Evolutionary conservation across 2,888 invertebrate species (phyloP).

Genomic region (Ochropleura leucogaster): DNA sequence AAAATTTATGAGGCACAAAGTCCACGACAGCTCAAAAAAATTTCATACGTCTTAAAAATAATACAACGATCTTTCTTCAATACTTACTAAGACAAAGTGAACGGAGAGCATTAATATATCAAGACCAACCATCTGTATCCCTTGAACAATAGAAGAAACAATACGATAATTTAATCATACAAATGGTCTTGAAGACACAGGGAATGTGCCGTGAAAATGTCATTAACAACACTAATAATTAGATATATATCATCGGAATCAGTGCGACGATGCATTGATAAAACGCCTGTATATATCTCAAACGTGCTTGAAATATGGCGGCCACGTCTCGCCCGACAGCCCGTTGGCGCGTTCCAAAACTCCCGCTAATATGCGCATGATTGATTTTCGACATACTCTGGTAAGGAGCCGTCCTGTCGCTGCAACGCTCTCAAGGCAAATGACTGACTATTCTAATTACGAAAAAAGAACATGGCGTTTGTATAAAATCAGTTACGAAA

Average conservation of each 20-base stretch:
- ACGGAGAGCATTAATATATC: slow-evolving; percentile 50
- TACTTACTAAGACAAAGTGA: slow-evolving; percentile 49
- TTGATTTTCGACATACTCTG: slow-evolving; percentile 81
- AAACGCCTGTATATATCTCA: slow-evolving; percentile 87
- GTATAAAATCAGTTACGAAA: slow-evolving; percentile 42
- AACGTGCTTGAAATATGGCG: slow-evolving; percentile 87
- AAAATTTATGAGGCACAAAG: slow-evolving; percentile 47
- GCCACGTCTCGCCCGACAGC: slow-evolving; percentile 84
- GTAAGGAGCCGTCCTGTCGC: slow-evolving; percentile 57
- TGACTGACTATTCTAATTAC: slow-evolving; percentile 48
- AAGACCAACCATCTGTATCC: slow-evolving; percentile 58
- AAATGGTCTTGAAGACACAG: slow-evolving; percentile 82
- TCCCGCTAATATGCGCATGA: slow-evolving; percentile 85
- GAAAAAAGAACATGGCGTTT: slow-evolving; percentile 47
- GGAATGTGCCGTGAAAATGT: slow-evolving; percentile 88
- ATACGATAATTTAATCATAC: slow-evolving; percentile 76
- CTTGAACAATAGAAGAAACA: slow-evolving; percentile 63
- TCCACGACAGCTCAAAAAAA: slow-evolving; percentile 39
- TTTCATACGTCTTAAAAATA: slow-evolving; percentile 38
- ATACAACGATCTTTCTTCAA: slow-evolving; percentile 45
- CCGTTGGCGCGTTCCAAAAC: slow-evolving; percentile 86
- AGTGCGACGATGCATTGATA: slow-evolving; percentile 90
- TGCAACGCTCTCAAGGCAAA: slow-evolving; percentile 37
- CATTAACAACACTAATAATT: slow-evolving; percentile 89
- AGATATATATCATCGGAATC: slow-evolving; percentile 88